phyloP scores from a whole-genome alignment of 1,140 invertebrate genomes.

The Scaptomyza hsui region DNA sequence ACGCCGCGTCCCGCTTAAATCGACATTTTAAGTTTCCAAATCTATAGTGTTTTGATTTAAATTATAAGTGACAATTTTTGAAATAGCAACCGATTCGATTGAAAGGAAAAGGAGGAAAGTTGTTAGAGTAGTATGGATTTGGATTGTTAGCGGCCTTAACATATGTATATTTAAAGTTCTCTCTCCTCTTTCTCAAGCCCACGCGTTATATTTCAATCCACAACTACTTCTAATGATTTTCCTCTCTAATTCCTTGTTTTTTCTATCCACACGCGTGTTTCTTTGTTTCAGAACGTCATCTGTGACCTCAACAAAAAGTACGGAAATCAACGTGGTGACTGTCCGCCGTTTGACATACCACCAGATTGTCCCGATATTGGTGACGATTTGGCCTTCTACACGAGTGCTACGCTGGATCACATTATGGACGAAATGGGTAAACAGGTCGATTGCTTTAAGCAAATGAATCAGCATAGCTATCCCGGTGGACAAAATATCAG shows the following conservation, averaged over 20 bases:
- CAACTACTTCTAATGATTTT: conserved; percentile 48
- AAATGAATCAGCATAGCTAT: conserved; percentile 38
- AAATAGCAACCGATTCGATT: background rate
- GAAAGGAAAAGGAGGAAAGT: conserved; percentile 41
- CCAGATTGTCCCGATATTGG: conserved; percentile 49
- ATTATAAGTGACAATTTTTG: background rate
- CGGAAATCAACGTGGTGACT: conserved; percentile 39
- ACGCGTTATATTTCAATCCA: conserved; percentile 25
- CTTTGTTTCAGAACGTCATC: conserved; percentile 43
- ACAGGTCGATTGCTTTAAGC: conserved; percentile 54
- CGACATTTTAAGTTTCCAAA: background rate
- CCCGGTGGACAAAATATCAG: conserved; percentile 32
- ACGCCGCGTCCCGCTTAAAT: conserved; percentile 7
- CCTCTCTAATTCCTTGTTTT: conserved; percentile 38
- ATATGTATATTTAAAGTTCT: conserved; percentile 7
- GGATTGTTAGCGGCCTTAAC: conserved; percentile 21
- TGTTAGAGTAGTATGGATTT: conserved; percentile 37
- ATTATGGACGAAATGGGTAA: conserved; percentile 63
- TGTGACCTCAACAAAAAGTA: conserved; percentile 58
- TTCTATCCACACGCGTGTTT: background rate
- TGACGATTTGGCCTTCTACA: conserved; percentile 66
- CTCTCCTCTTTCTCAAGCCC: conserved; percentile 26
- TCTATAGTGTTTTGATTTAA: conserved; percentile 12
- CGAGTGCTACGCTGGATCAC: conserved; percentile 61
- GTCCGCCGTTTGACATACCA: conserved; percentile 13